These are phyloP conservation scores for Chelonus formosanus DNA, from an alignment of 2,888 invertebrate genomes.

Conservation along the genomic window DNA sequence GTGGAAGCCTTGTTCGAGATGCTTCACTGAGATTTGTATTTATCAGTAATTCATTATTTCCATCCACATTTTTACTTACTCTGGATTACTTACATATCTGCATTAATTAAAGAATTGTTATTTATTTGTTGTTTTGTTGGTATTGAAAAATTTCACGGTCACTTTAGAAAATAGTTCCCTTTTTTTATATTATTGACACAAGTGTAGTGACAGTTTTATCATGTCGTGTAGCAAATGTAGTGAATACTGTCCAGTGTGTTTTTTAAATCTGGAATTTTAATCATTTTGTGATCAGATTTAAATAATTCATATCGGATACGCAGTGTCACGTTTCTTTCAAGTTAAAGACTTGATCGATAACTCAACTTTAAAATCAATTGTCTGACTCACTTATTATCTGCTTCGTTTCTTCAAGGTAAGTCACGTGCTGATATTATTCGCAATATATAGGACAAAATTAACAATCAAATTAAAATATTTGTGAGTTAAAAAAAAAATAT, in stretches of 20 bases:
- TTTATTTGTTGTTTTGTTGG: too few species aligned
- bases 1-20: conserved; percentile 13
- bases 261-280: conserved; percentile 18
- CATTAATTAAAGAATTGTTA: too few species aligned
- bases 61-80: too few species aligned
- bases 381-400: background rate
- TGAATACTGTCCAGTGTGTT: background rate
- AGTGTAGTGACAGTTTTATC: too few species aligned
- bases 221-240: too few species aligned
- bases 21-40: conserved; percentile 9
- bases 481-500: too few species aligned
- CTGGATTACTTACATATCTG: too few species aligned
- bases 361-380: conserved; percentile 3
- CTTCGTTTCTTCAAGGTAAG: background rate
- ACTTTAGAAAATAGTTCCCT: too few species aligned
- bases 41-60: too few species aligned
- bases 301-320: conserved; percentile 5
- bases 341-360: conserved; percentile 10
- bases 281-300: conserved; percentile 15
- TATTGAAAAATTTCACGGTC: too few species aligned
- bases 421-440: background rate
- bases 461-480: background rate
- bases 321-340: conserved; percentile 15
- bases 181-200: too few species aligned
- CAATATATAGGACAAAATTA: too few species aligned